These are phyloP conservation scores for Anagrus nilaparvatae DNA, from an alignment of 1,140 invertebrate genomes.

Conservation along the genomic window DNA sequence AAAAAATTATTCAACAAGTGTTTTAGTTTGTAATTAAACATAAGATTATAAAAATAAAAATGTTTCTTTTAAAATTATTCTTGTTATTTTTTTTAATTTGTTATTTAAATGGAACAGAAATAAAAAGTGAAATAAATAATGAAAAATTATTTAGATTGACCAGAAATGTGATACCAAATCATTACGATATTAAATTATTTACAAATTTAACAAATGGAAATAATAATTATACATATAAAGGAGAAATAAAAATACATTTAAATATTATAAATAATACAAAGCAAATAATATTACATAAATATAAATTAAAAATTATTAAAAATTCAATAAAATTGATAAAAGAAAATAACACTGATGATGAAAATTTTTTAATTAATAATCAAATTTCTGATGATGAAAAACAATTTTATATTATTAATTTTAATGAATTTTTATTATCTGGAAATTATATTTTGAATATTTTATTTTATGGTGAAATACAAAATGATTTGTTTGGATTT, in stretches of 20 bases:
- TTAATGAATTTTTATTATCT: constrained; percentile 2
- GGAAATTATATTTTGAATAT: constrained; percentile 19
- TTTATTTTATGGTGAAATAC: constrained; percentile 30
- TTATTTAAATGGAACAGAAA: too few relatives aligned
- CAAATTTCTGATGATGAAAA: constrained; percentile 15
- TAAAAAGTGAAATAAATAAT: too few relatives aligned
- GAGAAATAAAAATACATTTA: constrained; percentile 16
- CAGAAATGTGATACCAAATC: constrained; percentile 16
- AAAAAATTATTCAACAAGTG: too few relatives aligned
- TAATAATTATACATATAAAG: constrained; percentile 22
- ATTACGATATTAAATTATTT: constrained; percentile 20
- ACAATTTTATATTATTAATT: constrained; percentile 22
- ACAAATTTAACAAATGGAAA: constrained; percentile 13
- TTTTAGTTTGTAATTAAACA: too few relatives aligned
- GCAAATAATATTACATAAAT: constrained; percentile 17
- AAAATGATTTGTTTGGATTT: constrained; percentile 44
- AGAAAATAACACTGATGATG: neutral
- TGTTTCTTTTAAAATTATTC: too few relatives aligned
- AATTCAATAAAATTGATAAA: constrained; percentile 6
- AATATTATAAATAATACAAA: constrained; percentile 12
- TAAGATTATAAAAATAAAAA: too few relatives aligned
- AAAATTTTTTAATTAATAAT: constrained; percentile 7
- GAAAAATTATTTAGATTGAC: too few relatives aligned
- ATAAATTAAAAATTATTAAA: constrained; percentile 16
- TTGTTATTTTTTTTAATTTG: too few relatives aligned